Conservation (phyloP, 2,797 vertebrate species). For the Emys orbicularis region DNA sequence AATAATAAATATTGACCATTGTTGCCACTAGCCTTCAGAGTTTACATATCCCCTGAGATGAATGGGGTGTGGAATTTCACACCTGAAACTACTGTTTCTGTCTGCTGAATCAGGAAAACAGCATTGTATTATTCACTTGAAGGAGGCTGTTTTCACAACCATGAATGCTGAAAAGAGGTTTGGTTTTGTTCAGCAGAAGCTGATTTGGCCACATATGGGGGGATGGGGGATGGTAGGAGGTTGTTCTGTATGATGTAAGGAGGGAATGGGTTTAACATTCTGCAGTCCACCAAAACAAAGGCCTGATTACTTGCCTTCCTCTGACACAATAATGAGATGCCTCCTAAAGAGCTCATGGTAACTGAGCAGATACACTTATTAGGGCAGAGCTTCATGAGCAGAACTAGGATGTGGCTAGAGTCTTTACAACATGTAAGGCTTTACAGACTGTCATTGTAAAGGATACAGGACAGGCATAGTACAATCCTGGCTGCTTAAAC, state of each 20-base stretch:
- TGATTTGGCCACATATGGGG: neutral
- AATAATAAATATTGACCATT: neutral
- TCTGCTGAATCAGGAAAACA: neutral
- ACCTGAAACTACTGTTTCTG: neutral
- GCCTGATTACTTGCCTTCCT: neutral
- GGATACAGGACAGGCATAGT: neutral
- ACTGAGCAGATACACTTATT: neutral
- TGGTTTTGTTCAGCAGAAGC: neutral
- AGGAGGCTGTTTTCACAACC: neutral
- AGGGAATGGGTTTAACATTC: neutral
- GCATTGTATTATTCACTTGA: neutral
- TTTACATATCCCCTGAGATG: neutral
- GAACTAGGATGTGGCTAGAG: neutral
- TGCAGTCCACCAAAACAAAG: neutral
- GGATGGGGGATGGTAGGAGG: neutral
- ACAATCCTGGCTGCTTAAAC: neutral
- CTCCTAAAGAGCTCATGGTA: neutral
- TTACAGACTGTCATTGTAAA: neutral
- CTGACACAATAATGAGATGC: neutral
- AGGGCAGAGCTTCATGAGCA: neutral
- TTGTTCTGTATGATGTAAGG: neutral
- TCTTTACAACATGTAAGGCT: neutral
- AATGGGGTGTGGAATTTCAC: neutral
- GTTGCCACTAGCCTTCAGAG: accelerated
- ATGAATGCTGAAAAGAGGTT: neutral